Evolutionary conservation across 1,140 invertebrate species (phyloP).

Genomic region (Drosophila lini): DNA sequence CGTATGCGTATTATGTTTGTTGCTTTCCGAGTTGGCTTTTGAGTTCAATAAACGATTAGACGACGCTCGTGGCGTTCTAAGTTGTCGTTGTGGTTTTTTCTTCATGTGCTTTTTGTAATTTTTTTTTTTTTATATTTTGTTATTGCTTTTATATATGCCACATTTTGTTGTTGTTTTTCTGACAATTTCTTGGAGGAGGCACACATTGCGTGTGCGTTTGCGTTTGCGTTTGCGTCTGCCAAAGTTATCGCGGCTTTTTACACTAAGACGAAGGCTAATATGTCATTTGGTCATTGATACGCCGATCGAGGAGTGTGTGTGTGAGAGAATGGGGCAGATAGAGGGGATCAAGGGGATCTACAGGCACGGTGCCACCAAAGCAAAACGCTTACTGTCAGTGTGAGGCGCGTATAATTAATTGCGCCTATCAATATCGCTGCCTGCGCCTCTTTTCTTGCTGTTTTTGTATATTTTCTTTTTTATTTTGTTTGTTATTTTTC

Average conservation of each 20-base stretch:
- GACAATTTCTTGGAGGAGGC: constrained; percentile 19
- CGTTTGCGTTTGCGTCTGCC: constrained; percentile 72
- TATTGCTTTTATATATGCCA: constrained; percentile 14
- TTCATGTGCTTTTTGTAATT: not conserved
- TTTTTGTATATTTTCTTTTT: constrained; percentile 27
- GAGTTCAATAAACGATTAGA: constrained; percentile 81
- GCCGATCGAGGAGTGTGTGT: constrained; percentile 33
- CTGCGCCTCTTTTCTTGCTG: constrained; percentile 29
- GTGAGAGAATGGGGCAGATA: constrained; percentile 4
- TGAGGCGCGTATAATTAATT: constrained; percentile 80
- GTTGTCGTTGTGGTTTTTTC: constrained; percentile 15
- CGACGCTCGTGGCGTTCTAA: constrained; percentile 55
- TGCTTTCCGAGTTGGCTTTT: constrained; percentile 7
- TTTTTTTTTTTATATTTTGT: not conserved
- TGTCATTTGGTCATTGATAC: constrained; percentile 82
- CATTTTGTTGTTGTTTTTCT: constrained; percentile 11
- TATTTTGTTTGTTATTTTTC: constrained; percentile 26
- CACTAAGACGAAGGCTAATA: constrained; percentile 82
- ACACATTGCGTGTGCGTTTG: constrained; percentile 37
- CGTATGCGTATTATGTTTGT: constrained; percentile 75
- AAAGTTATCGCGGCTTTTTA: constrained; percentile 81
- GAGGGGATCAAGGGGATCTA: not conserved
- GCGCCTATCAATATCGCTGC: constrained; percentile 77
- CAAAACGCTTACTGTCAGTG: constrained; percentile 80
- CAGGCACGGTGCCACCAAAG: constrained; percentile 50